Conservation (phyloP, 2,797 vertebrate species). For the Urophycis tenuis region DNA sequence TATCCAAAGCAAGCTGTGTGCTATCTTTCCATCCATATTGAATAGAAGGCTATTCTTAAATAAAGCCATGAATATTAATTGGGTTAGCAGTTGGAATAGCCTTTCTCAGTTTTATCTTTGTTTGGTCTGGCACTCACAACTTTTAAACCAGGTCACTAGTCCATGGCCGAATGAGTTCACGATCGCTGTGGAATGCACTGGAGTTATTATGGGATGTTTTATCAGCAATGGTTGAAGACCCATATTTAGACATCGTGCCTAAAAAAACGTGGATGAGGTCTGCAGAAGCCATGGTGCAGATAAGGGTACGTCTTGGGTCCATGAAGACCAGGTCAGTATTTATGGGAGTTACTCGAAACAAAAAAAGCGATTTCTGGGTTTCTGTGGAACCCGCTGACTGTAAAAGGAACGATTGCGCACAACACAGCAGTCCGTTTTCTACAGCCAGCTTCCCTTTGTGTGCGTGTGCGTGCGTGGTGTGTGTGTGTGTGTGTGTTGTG, state of each 20-base stretch:
- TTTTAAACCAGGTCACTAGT: conserved; percentile 44
- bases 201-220: conserved; percentile 6
- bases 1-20: neutral
- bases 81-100: conserved; percentile 18
- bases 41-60: conserved; percentile 41
- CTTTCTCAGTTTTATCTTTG: conserved; percentile 15
- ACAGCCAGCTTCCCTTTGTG: neutral
- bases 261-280: neutral
- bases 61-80: conserved; percentile 57
- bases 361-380: neutral
- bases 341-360: neutral
- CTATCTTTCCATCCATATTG: neutral
- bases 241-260: neutral
- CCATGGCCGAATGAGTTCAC: conserved; percentile 22
- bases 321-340: neutral
- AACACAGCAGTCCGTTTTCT: neutral
- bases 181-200: neutral
- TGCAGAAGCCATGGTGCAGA: neutral
- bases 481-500: neutral
- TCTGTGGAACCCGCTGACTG: neutral
- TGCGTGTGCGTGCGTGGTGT: too few species aligned
- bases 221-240: conserved; percentile 16
- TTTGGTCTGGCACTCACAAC: conserved; percentile 38
- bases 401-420: neutral
- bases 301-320: neutral